These are phyloP conservation scores for Stenoptilia bipunctidactyla DNA, from an alignment of 2,888 invertebrate species.

Conservation along the genomic window DNA sequence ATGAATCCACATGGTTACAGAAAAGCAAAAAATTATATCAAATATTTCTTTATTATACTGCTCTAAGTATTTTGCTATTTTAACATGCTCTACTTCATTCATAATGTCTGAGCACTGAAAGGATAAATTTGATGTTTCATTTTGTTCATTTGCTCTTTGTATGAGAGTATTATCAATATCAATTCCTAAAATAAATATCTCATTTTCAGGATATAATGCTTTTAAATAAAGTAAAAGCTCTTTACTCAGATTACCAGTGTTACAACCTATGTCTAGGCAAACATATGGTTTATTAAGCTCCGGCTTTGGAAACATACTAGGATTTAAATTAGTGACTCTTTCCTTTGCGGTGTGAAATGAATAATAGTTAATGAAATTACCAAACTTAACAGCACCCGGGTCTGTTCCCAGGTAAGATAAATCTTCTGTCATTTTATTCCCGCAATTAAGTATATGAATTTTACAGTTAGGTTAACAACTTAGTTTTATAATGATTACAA, in stretches of 20 bases:
- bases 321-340: constrained; percentile 72
- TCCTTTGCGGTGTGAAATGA: constrained; percentile 80
- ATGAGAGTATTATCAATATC: constrained; percentile 83
- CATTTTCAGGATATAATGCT: constrained; percentile 34
- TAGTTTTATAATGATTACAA: too few relatives aligned
- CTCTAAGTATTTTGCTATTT: constrained; percentile 59
- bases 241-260: constrained; percentile 81
- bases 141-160: constrained; percentile 72
- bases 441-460: too few relatives aligned
- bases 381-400: constrained; percentile 83
- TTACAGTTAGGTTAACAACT: too few relatives aligned
- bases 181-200: constrained; percentile 73
- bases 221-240: constrained; percentile 66
- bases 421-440: constrained; percentile 12
- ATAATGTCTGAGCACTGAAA: constrained; percentile 76
- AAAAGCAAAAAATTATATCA: constrained; percentile 82
- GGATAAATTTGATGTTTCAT: constrained; percentile 47
- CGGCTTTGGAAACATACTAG: constrained; percentile 37
- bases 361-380: constrained; percentile 92
- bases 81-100: constrained; percentile 31
- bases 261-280: constrained; percentile 83
- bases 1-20: constrained; percentile 93
- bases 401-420: constrained; percentile 66
- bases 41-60: constrained; percentile 56
- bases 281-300: constrained; percentile 31